Base-by-base conservation (phyloP, 2,113 vertebrate species). In the Pterocles burchelli region DNA sequence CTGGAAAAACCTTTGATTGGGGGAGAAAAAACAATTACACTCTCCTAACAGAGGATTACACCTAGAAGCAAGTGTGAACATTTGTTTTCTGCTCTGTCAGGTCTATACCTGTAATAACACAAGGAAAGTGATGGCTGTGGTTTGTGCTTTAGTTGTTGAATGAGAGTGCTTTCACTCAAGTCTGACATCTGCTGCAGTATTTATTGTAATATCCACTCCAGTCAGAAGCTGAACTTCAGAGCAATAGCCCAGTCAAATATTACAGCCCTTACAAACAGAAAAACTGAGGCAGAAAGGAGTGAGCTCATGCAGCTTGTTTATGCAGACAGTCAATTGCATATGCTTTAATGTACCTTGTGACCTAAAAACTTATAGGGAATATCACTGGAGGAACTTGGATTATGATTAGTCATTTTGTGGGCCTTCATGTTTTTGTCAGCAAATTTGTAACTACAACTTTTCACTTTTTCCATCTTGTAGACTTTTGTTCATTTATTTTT, bases 1-100 rank as follows among this genome's bases (percentile, higher is more conserved):
- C 95, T 97, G 88, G 94, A 93, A 97, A 97, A 97, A 79, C 19
- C 62, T 95, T 95, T 92, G 62, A 19, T 3, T 5, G 31, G 10
- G 12, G 5, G 3, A 2, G 26, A 43, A 33, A 22, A 10, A 25
- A 38, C 36, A 17, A 55, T 86, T 41, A 41, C 12, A 63, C 57
- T 82, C 19, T 90, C 13, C 65, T 85, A 62, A 75, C 61, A 80
- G 78, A 87, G 72, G 51, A 86, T 91, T 94, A 63, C 26, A 91
- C 91, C 67, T 31, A 94, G 72, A 88, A 97, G 88, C 78, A 96
- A 92, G 93, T 66, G 73, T 89, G 89, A 84, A 38, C 85, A 45
- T 93, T 83, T 52, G 62, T 77, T 63, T 92, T 89, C 63, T 88
- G 72, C 41, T 92, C 70, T 94, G 6, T 90, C 90, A 68, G 52